Conservation (phyloP, 2,113 vertebrate species). For the Talpa occidentalis region DNA sequence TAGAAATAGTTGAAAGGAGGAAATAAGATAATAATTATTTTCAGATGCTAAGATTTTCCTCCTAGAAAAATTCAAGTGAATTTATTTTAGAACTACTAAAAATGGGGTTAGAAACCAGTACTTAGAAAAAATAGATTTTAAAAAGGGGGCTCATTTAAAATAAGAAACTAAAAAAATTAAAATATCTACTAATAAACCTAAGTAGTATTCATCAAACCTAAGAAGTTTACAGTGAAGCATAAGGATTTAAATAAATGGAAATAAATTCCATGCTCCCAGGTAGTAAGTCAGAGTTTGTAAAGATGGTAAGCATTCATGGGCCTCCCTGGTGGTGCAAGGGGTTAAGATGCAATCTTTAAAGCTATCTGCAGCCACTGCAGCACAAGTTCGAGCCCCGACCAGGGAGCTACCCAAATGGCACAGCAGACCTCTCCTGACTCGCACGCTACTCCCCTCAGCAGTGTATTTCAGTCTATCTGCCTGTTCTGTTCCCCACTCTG, state of each 20-base stretch:
- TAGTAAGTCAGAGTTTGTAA: not conserved
- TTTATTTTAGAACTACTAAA: constrained; percentile 50
- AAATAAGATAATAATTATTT: constrained; percentile 71
- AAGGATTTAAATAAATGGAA: not conserved
- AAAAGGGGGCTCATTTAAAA: constrained; percentile 13
- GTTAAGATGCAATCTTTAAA: too few relatives aligned
- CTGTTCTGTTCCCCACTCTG: too few relatives aligned
- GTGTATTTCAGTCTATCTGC: too few relatives aligned
- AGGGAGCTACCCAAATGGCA: too few relatives aligned
- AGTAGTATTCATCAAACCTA: not conserved
- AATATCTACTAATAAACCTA: not conserved
- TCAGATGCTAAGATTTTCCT: constrained; percentile 63
- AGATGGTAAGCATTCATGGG: not conserved
- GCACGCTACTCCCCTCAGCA: too few relatives aligned
- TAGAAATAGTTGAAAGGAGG: constrained; percentile 46
- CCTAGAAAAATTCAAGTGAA: not conserved
- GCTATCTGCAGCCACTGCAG: too few relatives aligned
- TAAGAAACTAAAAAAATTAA: not conserved
- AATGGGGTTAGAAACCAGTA: not conserved
- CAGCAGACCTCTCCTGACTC: too few relatives aligned
- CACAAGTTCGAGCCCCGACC: too few relatives aligned
- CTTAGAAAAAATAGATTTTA: not conserved
- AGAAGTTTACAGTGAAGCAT: constrained; percentile 5
- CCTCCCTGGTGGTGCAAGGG: too few relatives aligned
- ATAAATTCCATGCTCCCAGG: not conserved